These are phyloP conservation scores for Staurois parvus DNA, from an alignment of 2,797 vertebrate species.

Conservation along the genomic window DNA sequence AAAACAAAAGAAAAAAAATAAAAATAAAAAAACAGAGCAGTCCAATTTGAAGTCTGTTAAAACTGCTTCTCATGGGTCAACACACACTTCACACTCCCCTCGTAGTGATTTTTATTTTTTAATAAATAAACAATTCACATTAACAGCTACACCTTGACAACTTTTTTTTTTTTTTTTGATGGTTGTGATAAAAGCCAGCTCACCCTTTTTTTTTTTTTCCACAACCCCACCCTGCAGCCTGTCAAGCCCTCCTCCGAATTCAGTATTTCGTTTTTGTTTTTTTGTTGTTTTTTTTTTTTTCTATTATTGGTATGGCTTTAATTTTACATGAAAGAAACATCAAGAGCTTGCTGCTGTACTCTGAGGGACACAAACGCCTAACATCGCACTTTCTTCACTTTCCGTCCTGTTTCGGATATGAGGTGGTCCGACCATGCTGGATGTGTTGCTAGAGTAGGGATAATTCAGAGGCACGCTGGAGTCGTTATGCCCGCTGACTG, in stretches of 20 bases:
- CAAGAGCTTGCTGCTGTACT: slow-evolving; percentile 92
- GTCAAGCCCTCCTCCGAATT: slow-evolving; percentile 46
- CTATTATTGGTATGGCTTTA: slow-evolving; percentile 63
- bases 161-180: slow-evolving; percentile 51
- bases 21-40: slow-evolving; percentile 25
- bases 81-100: slow-evolving; percentile 63
- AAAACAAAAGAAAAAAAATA: background rate
- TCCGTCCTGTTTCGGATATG: slow-evolving; percentile 83
- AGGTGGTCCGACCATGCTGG: slow-evolving; percentile 72
- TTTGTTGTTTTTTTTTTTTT: background rate
- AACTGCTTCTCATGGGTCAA: slow-evolving; percentile 59
- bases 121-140: slow-evolving; percentile 64
- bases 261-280: slow-evolving; percentile 36
- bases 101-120: slow-evolving; percentile 62
- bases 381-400: slow-evolving; percentile 82
- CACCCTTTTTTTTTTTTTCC: slow-evolving; percentile 61
- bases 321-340: slow-evolving; percentile 80
- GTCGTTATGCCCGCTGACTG: slow-evolving; percentile 78
- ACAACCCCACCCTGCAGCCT: slow-evolving; percentile 62
- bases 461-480: slow-evolving; percentile 74
- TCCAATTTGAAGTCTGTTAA: slow-evolving; percentile 58
- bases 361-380: slow-evolving; percentile 81
- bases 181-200: slow-evolving; percentile 64
- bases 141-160: slow-evolving; percentile 63
- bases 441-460: slow-evolving; percentile 83